Base-by-base conservation (phyloP, 2,113 vertebrate genomes). In the Eonycteris spelaea region DNA sequence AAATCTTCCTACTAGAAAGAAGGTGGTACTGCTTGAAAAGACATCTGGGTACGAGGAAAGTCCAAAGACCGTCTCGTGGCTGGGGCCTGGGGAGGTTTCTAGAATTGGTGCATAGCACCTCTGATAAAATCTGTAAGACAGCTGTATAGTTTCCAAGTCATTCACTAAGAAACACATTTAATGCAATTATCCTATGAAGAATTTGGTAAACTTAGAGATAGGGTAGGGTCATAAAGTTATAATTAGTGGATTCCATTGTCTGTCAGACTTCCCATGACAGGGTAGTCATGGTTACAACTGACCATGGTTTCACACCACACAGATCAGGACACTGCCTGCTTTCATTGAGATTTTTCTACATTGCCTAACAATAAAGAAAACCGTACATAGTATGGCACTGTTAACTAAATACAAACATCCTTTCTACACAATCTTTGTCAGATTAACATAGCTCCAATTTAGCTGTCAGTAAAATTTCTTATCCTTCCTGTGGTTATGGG, bases 381-480 rank as follows among this genome's bases (percentile, higher is more conserved):
- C 53, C 86, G 40, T 65, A 30, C 3, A 8, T 75, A 91, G 51
- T n/a, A 43, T 0, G 0, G 26, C 28, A 12, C 83, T 33, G 6
- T 91, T 71, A 95, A 97, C 79, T 95, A 92, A 97, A 97, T 89
- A 90, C 97, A 96, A 92, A 40, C 73, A 80, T 94, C 68, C 90
- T 97, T 92, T 97, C 87, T 94, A 85, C 85, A 67, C 61, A 71
- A 38, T 33, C 97, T 98, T 75, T 97, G 80, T 95, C 77, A 95
- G 70, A 89, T 95, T 94, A 88, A 70, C 94, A 85, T 21, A 80
- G 73, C 65, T 95, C 86, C 97, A 96, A 97, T 92, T 85, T 91
- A 96, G 33, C 79, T 97, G 92, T 96, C 93, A 97, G 95, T 65
- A 89, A 97, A 93, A 97, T 93, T 95, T 96, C 94, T 95, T 95